A percentile compares a stretch with the other conserved stretches of the same genome.
Evolutionary conservation across 1,140 invertebrate genomes (phyloP).

Genomic region (Drosophila sucinea): DNA sequence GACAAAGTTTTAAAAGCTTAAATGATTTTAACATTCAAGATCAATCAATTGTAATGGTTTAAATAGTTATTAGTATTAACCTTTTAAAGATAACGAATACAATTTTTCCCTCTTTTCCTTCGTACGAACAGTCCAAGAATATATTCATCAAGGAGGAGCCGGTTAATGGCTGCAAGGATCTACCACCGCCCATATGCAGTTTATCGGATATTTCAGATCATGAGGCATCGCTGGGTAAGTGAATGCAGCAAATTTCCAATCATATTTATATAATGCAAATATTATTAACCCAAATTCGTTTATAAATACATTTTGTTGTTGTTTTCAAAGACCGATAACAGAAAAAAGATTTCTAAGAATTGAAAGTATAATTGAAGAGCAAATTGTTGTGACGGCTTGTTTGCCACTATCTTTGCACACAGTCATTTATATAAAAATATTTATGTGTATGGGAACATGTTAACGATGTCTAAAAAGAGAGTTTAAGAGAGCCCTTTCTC

Average conservation of each 20-base stretch:
- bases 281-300: constrained; percentile 37
- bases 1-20: too few relatives aligned
- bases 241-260: background rate
- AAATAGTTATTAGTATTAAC: too few relatives aligned
- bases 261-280: constrained; percentile 29
- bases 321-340: constrained; percentile 55
- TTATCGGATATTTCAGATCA: constrained; percentile 82
- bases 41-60: too few relatives aligned
- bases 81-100: too few relatives aligned
- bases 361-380: constrained; percentile 60
- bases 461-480: constrained; percentile 14
- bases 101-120: background rate
- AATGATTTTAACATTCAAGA: too few relatives aligned
- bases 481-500: constrained; percentile 19
- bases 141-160: constrained; percentile 80
- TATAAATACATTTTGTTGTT: constrained; percentile 22
- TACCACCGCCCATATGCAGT: constrained; percentile 68
- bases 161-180: constrained; percentile 70
- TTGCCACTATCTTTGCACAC: constrained; percentile 51
- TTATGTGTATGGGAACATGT: background rate
- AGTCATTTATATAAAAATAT: constrained; percentile 12
- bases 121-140: constrained; percentile 61
- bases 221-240: constrained; percentile 78
- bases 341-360: constrained; percentile 55
- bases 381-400: constrained; percentile 59